phyloP scores from a whole-genome alignment of 1,140 invertebrate species.

The Asobara japonica region DNA sequence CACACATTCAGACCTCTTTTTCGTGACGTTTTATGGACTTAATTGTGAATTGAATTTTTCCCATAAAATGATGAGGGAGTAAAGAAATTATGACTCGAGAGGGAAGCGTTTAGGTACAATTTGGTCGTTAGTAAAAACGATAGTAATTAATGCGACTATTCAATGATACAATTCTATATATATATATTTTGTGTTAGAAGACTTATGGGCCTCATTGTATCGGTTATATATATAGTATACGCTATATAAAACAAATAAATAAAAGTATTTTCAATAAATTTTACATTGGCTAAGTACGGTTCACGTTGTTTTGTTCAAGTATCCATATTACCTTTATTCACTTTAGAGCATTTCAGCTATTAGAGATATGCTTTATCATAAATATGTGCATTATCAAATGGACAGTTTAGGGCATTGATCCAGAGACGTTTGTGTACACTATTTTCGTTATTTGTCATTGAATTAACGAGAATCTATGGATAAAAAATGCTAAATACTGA shows the following conservation, averaged over 20 bases:
- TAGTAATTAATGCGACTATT: not conserved
- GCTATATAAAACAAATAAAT: conserved; percentile 3
- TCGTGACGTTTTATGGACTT: not conserved
- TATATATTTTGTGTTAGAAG: not conserved
- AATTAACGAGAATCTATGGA: not conserved
- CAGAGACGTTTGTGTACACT: not conserved
- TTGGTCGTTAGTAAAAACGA: not conserved
- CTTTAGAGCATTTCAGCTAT: not conserved
- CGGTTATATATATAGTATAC: not conserved
- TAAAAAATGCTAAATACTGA: not conserved
- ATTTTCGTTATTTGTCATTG: not conserved
- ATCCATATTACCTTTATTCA: not conserved
- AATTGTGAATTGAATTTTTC: not conserved
- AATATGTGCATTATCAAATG: not conserved
- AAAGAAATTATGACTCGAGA: not conserved
- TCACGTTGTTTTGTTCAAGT: not conserved
- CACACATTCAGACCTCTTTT: no score
- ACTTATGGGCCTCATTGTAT: not conserved
- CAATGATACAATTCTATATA: conserved; percentile 4
- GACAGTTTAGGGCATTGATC: not conserved
- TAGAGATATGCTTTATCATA: conserved; percentile 4
- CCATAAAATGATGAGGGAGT: not conserved
- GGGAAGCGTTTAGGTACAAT: conserved; percentile 2
- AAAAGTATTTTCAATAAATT: not conserved
- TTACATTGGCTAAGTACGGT: not conserved